Percentiles rank a stretch among this genome's conserved stretches.
These are phyloP conservation scores for Bothrops alternatus DNA, from an alignment of 2,797 vertebrate genomes.

Conservation along the genomic window DNA sequence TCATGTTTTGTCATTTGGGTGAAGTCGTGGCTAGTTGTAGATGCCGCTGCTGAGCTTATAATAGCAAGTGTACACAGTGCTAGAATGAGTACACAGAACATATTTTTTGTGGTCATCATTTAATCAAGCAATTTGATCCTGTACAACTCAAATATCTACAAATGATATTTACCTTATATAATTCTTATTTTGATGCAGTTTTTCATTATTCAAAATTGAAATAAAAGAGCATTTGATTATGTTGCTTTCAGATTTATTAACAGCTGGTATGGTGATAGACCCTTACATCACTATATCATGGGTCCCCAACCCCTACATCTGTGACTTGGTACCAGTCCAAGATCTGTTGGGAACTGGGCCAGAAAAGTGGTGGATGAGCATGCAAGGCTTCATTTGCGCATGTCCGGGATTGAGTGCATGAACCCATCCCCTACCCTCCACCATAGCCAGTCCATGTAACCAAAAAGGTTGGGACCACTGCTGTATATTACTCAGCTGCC, in stretches of 20 bases:
- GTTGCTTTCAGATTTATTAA: not conserved
- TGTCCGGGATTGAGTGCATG: not conserved
- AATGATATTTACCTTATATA: not conserved
- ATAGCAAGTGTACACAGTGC: not conserved
- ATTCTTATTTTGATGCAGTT: not conserved
- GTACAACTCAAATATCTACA: not conserved
- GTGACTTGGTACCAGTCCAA: accelerated
- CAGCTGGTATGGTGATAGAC: not conserved
- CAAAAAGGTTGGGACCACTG: not conserved
- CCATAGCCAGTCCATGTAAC: accelerated
- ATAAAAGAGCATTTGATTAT: not conserved
- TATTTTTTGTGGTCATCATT: not conserved
- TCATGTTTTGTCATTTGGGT: not conserved
- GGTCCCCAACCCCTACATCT: not conserved
- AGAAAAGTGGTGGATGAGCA: accelerated
- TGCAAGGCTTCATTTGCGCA: not conserved
- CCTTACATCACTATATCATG: not conserved
- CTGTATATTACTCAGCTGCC: too few relatives aligned
- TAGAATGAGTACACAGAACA: not conserved
- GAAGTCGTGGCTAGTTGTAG: not conserved
- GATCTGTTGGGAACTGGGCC: not conserved
- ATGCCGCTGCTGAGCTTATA: not conserved
- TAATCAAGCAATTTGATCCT: not conserved
- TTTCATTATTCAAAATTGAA: not conserved
- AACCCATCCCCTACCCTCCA: not conserved